These are phyloP conservation scores for Heptranchias perlo DNA, from an alignment of 2,113 vertebrate genomes.

Conservation along the genomic window DNA sequence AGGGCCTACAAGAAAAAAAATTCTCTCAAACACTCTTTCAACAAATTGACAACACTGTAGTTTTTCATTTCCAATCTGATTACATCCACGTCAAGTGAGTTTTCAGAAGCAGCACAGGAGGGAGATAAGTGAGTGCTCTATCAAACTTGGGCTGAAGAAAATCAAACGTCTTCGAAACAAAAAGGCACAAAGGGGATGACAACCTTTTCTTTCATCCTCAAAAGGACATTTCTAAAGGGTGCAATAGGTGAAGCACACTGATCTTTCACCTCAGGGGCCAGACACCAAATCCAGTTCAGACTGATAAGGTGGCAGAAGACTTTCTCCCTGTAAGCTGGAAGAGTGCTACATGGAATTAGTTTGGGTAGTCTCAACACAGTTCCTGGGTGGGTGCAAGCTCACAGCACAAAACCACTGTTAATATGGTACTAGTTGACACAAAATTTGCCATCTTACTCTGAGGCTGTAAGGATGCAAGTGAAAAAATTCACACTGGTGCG, in stretches of 20 bases:
- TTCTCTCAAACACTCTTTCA: background rate
- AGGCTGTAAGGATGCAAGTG: background rate
- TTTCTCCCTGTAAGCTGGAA: background rate
- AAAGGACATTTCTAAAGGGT: background rate
- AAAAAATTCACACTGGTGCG: background rate
- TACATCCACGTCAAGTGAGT: background rate
- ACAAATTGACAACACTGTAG: background rate
- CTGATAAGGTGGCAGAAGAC: too few relatives aligned
- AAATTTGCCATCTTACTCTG: background rate
- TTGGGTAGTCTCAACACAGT: background rate
- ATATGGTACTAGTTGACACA: background rate
- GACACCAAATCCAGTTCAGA: background rate
- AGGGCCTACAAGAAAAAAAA: conserved; percentile 69
- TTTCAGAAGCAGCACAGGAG: background rate
- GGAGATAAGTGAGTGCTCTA: background rate
- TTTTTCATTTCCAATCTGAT: background rate
- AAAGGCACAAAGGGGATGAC: background rate
- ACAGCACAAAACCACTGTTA: background rate
- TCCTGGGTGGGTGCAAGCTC: background rate
- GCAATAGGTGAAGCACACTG: background rate
- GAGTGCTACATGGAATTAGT: background rate
- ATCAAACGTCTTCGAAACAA: background rate
- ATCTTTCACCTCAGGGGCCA: background rate
- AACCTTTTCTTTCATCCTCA: background rate
- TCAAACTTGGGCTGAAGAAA: background rate